Base-by-base conservation (phyloP, 2,113 vertebrate genomes). In the Ammodytes dubius region DNA sequence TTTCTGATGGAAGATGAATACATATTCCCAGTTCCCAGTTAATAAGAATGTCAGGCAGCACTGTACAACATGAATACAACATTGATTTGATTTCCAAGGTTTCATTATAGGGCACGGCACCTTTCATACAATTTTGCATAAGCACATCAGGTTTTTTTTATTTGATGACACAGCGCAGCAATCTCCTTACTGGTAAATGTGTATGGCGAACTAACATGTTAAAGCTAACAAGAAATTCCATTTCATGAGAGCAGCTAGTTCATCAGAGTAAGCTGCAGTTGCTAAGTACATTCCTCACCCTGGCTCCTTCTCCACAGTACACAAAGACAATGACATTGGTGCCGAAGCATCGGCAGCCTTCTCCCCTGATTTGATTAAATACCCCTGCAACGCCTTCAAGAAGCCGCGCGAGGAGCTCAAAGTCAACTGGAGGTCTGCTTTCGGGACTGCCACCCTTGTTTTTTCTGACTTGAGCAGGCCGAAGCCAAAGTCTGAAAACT, bases 391-490 rank as follows among this genome's bases (percentile, higher is more conserved):
- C 60, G 88, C 92, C 46, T 99, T 99, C 86, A 87, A 87, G 85
- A 98, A 97, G 84, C 93, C 95, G 12, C 91, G 72, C 52, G 89
- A 92, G 79, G 95, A 97, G 92, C 88, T 96, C 80, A 99, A 97
- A 95, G 93, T 99, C 84, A 98, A 98, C 89, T 95, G 96, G 89
- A 96, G 91, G 87, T 92, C 97, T n/a, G 95, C 87, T 1, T 97
- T 99, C 84, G 97, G 97, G 83, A 96, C 91, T 57, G 90, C 96
- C 76, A 98, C 97, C 35, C 94, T 99, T 57, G 91, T 98, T 78
- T 90, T 98, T 90, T 96, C 94, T 4, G 96, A 97, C 93, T 90
- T 97, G 77, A 95, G 94, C 88, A 83, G 86, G 27, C 27, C 27
- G 83, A 92, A 92, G 85, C 85, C 89, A 61, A 81, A 89, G 75